phyloP scores from a whole-genome alignment of 2,113 vertebrate species.

The Rhizomys pruinosus region DNA sequence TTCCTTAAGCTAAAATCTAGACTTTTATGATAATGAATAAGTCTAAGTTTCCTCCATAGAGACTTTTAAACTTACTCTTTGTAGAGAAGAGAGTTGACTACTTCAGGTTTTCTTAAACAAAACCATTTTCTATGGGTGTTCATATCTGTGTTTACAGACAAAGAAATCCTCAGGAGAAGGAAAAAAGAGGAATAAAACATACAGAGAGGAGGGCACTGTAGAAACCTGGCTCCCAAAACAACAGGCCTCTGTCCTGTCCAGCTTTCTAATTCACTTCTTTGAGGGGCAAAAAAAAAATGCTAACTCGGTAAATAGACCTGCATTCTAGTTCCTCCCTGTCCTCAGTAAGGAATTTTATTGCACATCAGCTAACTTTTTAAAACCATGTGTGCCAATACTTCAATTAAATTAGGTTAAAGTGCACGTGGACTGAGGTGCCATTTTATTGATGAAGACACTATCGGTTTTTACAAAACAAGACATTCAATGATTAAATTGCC shows the following conservation, averaged over 20 bases:
- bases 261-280: background rate
- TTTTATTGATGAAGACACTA: too few species aligned
- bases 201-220: background rate
- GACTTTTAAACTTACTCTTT: background rate
- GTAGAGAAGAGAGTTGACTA: too few species aligned
- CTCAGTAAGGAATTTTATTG: background rate
- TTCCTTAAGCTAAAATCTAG: conserved; percentile 13
- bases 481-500: background rate
- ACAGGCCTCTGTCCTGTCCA: background rate
- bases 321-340: accelerated
- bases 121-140: background rate
- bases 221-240: background rate
- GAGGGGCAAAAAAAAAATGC: background rate
- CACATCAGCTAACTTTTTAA: background rate
- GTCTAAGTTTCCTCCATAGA: background rate
- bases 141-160: background rate
- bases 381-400: background rate
- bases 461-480: background rate
- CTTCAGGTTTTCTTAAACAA: background rate
- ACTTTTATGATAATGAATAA: background rate
- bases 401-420: background rate
- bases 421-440: background rate
- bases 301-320: background rate
- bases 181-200: background rate
- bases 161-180: background rate